These are phyloP conservation scores for Propsilocerus akamusi DNA, from an alignment of 1,140 invertebrate genomes.

Conservation along the genomic window DNA sequence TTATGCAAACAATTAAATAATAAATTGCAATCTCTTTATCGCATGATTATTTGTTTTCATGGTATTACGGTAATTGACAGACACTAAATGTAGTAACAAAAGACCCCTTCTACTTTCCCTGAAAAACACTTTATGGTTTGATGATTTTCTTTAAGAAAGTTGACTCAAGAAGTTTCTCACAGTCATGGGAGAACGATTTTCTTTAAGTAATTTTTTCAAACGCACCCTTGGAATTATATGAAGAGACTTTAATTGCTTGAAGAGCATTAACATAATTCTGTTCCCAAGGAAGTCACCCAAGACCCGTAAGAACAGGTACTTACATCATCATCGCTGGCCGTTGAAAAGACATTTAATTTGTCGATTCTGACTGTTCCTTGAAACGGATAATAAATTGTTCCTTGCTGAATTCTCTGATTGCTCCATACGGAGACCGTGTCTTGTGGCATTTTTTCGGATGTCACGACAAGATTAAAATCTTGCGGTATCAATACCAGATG, in stretches of 20 bases:
- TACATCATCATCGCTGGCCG: constrained; percentile 73
- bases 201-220: not conserved
- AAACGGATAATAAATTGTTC: constrained; percentile 66
- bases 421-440: constrained; percentile 66
- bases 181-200: not conserved
- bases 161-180: not conserved
- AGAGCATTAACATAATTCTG: not conserved
- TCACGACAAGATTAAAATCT: constrained; percentile 63
- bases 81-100: no score
- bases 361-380: constrained; percentile 80
- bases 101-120: no score
- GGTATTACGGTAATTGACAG: no score
- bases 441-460: constrained; percentile 33
- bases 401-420: constrained; percentile 55
- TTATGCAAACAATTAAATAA: no score
- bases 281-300: not conserved
- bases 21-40: no score
- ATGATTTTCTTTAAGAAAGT: not conserved
- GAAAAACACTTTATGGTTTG: not conserved
- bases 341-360: constrained; percentile 69
- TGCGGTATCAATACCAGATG: constrained; percentile 79
- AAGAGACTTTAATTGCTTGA: not conserved
- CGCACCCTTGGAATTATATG: not conserved
- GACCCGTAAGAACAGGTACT: no score
- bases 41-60: no score